Evolutionary conservation across 1,140 invertebrate species (phyloP), one percentile per base, ranked within the genome.

Genomic region (Delia radicum): DNA sequence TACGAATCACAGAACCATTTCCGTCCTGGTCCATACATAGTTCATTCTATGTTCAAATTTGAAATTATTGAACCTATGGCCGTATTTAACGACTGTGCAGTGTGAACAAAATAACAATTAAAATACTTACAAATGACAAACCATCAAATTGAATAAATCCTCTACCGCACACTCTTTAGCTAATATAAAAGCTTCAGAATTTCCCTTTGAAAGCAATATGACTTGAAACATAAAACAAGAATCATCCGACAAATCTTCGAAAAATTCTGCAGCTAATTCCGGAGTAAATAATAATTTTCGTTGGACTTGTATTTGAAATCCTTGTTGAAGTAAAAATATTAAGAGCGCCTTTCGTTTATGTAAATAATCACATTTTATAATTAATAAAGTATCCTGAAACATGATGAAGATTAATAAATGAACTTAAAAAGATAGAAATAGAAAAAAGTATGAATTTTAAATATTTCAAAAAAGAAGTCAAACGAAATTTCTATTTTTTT

Each of bases 211-310:
- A 87, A 96, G 93, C 77, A 93, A 91, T 0, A 93, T 89, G 2
- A 96, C 90, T 37, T 95, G 87, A 80, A 91, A 89, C 12, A 92
- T 90, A 81, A 94, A 96, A 76, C 91, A 90, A 15, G 90, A 81
- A 62, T 90, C 90, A 0, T 92, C 92, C 82, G 91, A 93, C 83
- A 92, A 90, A 55, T 94, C 91, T 0, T 87, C 87, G 85, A 95
- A 95, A 77, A 96, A 92, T 83, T 96, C 93, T 3, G 93, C 93
- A 0, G 92, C 93, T 82, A 95, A 91, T 85, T 95, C 94, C 0
- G 93, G 91, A 4, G 92, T 94, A 75, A 96, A 87, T 37, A 89
- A 89, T 0, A 96, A 82, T 79, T 88, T 88, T 76, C 92, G 88
- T 80, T 89, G 91, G 88, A 94, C 87, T 48, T 94, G 86, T 77